A percentile compares a stretch with the other conserved stretches of the same genome.
Conservation (phyloP, 23 tunicate genomes). For the Aplidium turbinatum region DNA sequence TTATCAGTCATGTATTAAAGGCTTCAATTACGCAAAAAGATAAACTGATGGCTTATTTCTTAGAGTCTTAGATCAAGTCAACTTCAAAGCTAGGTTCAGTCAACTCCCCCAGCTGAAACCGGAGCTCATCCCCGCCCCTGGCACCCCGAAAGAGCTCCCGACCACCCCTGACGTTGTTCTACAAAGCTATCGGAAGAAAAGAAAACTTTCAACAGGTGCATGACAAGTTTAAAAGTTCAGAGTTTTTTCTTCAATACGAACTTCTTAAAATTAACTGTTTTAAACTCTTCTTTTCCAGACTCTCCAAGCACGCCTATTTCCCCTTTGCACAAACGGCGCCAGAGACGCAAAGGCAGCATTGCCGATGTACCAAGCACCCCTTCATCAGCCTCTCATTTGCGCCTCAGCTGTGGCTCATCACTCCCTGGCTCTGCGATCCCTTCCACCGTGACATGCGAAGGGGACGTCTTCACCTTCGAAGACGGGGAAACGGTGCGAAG, state of each 20-base stretch:
- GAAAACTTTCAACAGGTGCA: conserved; percentile 73
- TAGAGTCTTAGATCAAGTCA: conserved; percentile 83
- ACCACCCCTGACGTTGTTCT: conserved; percentile 93
- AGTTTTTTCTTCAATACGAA: too few species aligned
- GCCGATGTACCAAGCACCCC: conserved; percentile 56
- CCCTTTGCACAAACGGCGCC: conserved; percentile 56
- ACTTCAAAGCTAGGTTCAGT: conserved; percentile 75
- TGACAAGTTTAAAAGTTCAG: too few species aligned
- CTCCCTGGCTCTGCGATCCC: conserved; percentile 33
- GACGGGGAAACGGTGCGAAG: conserved; percentile 39
- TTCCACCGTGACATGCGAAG: conserved; percentile 39
- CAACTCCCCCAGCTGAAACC: conserved; percentile 93
- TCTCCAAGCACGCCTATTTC: conserved; percentile 86
- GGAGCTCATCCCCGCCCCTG: conserved; percentile 79
- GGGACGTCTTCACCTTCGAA: conserved; percentile 86
- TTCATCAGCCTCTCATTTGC: conserved; percentile 35
- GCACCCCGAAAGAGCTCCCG: conserved; percentile 93
- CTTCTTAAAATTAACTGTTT: too few species aligned
- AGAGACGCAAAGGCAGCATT: conserved; percentile 46
- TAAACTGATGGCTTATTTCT: neutral
- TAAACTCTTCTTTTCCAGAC: conserved; percentile 34
- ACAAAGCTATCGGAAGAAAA: conserved; percentile 77
- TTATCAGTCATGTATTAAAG: too few species aligned
- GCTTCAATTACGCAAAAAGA: too few species aligned
- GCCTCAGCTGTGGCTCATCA: too few species aligned